Evolutionary conservation across 2,113 vertebrate genomes (phyloP), one percentile per base, ranked within the genome.

Genomic region (Ailurus styani): DNA sequence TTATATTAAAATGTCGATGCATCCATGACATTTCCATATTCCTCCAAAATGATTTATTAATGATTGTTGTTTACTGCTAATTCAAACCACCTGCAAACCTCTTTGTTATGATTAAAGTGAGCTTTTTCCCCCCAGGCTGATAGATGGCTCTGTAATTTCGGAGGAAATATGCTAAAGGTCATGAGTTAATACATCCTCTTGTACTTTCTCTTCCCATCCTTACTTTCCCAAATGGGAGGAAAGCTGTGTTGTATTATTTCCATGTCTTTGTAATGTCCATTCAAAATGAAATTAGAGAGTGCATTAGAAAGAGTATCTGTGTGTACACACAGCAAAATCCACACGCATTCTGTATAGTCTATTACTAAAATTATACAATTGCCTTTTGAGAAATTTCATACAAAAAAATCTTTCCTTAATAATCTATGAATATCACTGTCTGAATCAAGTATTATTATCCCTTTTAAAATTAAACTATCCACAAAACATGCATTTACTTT

Each of bases 401-500:
- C 90, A 98, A 98, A 98, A 98, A 98, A 98, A 98, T 99, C 98
- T 98, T 98, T 98, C 98, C 99, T 98, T 98, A 99, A 99, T 99
- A 98, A 99, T 97, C 98, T 98, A 98, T 99, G 98, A 99, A 99
- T 99, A 99, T 99, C 98, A 85, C 98, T 98, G 98, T 98, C 98
- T 99, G 98, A 99, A 99, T 98, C 98, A 98, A 98, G 99, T 98
- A 99, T 99, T 99, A 98, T 99, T 99, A 99, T 99, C 98, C 97
- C 97, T 98, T 99, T 99, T 99, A 98, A 99, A 99, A 99, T 99
- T 99, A 99, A 99, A 99, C 98, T 98, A 99, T 97, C 98, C 98
- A 98, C 98, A 99, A 99, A 99, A 99, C 98, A 98, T 98, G 98
- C 98, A 99, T 99, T 99, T 99, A 99, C 99, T 99, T 99, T 99